Percentiles rank a stretch among this genome's conserved stretches.
Conservation (phyloP, 2,888 invertebrate species). For the Hetaerina titia region DNA sequence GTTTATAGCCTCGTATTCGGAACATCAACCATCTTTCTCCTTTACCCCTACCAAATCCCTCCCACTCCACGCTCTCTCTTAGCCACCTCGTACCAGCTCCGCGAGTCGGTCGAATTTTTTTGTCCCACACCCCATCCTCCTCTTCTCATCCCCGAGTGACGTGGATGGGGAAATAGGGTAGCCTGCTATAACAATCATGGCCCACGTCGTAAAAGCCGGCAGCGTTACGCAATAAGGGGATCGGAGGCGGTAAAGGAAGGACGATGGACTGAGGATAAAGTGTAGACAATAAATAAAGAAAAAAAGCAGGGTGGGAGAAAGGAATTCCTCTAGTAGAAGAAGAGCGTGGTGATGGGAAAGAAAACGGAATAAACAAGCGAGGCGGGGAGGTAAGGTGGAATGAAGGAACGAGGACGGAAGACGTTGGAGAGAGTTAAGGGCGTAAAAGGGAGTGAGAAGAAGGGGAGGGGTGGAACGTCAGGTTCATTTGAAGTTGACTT, state of each 20-base stretch:
- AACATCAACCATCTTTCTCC: background rate
- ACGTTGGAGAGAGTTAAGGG: too few species aligned
- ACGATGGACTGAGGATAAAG: background rate
- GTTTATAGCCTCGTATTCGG: constrained; percentile 4
- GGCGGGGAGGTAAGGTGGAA: too few species aligned
- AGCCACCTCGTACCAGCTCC: background rate
- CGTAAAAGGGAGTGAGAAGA: background rate
- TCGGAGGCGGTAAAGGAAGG: background rate
- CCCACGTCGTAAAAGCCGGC: background rate
- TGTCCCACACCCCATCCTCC: background rate
- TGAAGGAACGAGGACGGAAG: too few species aligned
- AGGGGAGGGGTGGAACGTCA: background rate
- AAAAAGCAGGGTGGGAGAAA: background rate
- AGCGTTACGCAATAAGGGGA: background rate
- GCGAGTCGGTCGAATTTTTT: background rate
- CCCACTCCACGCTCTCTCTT: background rate
- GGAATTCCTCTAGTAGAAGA: too few species aligned
- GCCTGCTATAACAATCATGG: constrained; percentile 1
- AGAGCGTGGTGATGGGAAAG: too few species aligned
- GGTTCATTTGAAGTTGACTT: background rate
- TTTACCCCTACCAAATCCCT: background rate
- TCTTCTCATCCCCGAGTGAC: background rate
- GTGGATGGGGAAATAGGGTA: background rate
- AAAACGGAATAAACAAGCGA: too few species aligned
- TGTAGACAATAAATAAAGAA: background rate